Evolutionary conservation across 2,797 vertebrate species (phyloP).

Genomic region (Pipistrellus pygmaeus): DNA sequence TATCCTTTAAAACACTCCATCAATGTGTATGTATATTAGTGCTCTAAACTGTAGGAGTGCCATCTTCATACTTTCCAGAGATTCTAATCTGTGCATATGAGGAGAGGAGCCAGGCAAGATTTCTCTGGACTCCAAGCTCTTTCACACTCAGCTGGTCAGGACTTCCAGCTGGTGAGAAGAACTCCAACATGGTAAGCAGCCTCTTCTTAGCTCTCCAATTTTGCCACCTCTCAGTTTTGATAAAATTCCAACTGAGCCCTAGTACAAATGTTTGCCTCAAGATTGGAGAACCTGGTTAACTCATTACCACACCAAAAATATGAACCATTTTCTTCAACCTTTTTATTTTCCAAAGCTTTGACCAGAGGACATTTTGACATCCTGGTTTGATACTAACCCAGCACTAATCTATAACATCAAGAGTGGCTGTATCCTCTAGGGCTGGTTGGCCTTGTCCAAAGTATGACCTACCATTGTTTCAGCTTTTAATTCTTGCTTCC

Average conservation of each 20-base stretch:
- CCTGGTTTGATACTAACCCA: neutral
- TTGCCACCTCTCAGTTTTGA: neutral
- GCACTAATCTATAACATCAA: neutral
- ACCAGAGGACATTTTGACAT: neutral
- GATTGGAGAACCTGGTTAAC: neutral
- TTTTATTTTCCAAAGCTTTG: conserved; percentile 40
- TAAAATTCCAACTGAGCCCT: neutral
- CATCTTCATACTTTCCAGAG: neutral
- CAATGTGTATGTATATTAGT: neutral
- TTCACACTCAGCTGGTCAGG: neutral
- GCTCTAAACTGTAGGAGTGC: neutral
- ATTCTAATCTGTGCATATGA: neutral
- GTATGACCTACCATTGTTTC: neutral
- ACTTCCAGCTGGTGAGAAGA: neutral
- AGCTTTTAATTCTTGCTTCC: neutral
- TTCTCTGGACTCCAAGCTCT: neutral
- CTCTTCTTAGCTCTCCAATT: neutral
- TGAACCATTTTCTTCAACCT: neutral
- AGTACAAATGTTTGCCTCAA: neutral
- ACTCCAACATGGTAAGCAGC: neutral
- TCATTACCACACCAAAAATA: neutral
- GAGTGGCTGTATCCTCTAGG: neutral
- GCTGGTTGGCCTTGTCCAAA: neutral
- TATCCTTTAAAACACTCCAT: neutral
- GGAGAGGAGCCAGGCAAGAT: neutral